phyloP scores from a whole-genome alignment of 2,888 invertebrate genomes.

The Netelia fuscicornis region DNA sequence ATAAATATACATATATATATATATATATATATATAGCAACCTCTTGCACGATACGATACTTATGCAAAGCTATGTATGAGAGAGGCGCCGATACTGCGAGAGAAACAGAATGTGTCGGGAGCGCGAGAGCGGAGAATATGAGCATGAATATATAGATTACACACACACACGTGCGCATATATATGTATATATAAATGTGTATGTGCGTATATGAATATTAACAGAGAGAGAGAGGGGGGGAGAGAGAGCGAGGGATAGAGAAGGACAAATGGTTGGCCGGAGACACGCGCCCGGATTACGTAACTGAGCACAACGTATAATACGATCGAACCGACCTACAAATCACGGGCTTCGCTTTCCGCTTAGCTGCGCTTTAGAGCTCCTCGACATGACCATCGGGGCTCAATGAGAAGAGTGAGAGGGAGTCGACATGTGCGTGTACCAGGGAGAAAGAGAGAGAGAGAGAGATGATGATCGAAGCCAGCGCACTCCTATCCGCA shows the following conservation, averaged over 20 bases:
- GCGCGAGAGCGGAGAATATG: slow-evolving; percentile 17
- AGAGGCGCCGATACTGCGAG: slow-evolving; percentile 57
- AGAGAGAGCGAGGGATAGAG: slow-evolving; percentile 46
- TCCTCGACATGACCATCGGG: slow-evolving; percentile 52
- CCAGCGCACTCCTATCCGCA: slow-evolving; percentile 25
- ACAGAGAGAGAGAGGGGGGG: slow-evolving; percentile 24
- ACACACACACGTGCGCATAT: slow-evolving; percentile 11
- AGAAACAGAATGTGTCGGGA: slow-evolving; percentile 58
- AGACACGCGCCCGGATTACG: slow-evolving; percentile 74
- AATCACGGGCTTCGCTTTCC: slow-evolving; percentile 77
- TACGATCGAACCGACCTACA: slow-evolving; percentile 80
- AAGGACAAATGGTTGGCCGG: slow-evolving; percentile 66
- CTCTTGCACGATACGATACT: slow-evolving; percentile 45
- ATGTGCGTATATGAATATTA: slow-evolving; percentile 33
- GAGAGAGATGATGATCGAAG: slow-evolving; percentile 47
- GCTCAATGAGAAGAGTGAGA: slow-evolving; percentile 5
- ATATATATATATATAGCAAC: slow-evolving; percentile 31
- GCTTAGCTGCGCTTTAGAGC: slow-evolving; percentile 64
- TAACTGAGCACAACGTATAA: slow-evolving; percentile 72
- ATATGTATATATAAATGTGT: slow-evolving; percentile 14
- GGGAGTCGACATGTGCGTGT: too few relatives aligned
- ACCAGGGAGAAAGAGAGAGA: background rate
- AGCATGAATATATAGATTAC: slow-evolving; percentile 30
- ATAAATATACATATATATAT: slow-evolving; percentile 1
- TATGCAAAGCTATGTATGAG: slow-evolving; percentile 29